phyloP scores from a whole-genome alignment of 2,113 vertebrate genomes.

The Semnornis frantzii region DNA sequence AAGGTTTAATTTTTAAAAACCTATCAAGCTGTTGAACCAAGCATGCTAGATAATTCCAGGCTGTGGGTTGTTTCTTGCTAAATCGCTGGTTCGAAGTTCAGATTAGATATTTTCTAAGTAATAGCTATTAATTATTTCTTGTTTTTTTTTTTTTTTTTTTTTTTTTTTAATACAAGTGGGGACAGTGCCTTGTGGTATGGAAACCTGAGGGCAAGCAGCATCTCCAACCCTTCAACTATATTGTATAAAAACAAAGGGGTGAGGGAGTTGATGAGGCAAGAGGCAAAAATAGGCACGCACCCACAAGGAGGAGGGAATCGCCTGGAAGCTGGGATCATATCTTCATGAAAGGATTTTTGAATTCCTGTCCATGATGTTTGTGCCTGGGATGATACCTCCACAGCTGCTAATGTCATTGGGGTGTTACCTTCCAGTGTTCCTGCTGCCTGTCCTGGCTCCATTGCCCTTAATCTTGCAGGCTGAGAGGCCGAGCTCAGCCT shows the following conservation, averaged over 20 bases:
- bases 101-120: background rate
- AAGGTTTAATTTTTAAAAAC: background rate
- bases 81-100: background rate
- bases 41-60: background rate
- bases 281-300: background rate
- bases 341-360: background rate
- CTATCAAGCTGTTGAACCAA: background rate
- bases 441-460: background rate
- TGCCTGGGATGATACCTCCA: background rate
- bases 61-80: background rate
- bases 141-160: accelerated
- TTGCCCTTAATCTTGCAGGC: background rate
- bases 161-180: background rate
- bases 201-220: background rate
- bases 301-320: background rate
- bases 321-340: background rate
- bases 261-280: background rate
- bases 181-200: background rate
- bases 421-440: background rate
- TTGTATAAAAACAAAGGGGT: background rate
- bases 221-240: background rate
- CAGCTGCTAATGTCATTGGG: background rate
- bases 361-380: background rate
- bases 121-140: background rate
- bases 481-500: background rate